Evolutionary conservation across 2,888 invertebrate species (phyloP).

Genomic region (Mesorhabditis spiculigera): DNA sequence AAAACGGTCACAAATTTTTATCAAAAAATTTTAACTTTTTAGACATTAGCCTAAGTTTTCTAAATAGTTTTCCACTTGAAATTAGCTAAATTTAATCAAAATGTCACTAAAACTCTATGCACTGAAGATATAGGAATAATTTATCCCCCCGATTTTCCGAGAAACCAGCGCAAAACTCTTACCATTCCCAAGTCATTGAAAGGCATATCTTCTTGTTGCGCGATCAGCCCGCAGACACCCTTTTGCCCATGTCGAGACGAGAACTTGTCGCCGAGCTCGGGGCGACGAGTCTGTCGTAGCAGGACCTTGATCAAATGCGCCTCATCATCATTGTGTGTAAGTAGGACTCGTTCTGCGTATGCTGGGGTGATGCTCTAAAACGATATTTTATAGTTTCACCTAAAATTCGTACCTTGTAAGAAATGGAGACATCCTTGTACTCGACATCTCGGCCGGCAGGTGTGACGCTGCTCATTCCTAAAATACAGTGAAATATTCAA

Average conservation of each 20-base stretch:
- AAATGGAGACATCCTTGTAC: slow-evolving; percentile 54
- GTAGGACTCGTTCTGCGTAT: slow-evolving; percentile 81
- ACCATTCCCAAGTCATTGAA: slow-evolving; percentile 91
- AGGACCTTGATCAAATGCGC: slow-evolving; percentile 87
- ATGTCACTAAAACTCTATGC: background rate
- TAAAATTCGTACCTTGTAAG: slow-evolving; percentile 60
- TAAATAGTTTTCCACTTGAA: no score
- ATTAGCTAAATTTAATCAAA: background rate
- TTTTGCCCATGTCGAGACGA: slow-evolving; percentile 98
- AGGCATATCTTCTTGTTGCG: slow-evolving; percentile 89
- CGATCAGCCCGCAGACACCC: slow-evolving; percentile 82
- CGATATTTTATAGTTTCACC: background rate
- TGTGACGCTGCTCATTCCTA: slow-evolving; percentile 11
- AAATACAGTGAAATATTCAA: background rate
- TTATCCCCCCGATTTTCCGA: no score
- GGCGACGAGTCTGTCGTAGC: slow-evolving; percentile 81
- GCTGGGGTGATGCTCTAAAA: slow-evolving; percentile 46
- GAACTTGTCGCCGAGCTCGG: slow-evolving; percentile 97
- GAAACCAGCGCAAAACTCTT: background rate
- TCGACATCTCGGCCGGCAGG: slow-evolving; percentile 34
- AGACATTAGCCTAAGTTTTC: no score
- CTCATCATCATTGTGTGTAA: slow-evolving; percentile 88
- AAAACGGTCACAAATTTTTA: no score
- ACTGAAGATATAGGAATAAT: no score
- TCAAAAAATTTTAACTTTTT: no score